Base-by-base conservation (phyloP, 2,888 invertebrate species). In the Harpalus rufipes region DNA sequence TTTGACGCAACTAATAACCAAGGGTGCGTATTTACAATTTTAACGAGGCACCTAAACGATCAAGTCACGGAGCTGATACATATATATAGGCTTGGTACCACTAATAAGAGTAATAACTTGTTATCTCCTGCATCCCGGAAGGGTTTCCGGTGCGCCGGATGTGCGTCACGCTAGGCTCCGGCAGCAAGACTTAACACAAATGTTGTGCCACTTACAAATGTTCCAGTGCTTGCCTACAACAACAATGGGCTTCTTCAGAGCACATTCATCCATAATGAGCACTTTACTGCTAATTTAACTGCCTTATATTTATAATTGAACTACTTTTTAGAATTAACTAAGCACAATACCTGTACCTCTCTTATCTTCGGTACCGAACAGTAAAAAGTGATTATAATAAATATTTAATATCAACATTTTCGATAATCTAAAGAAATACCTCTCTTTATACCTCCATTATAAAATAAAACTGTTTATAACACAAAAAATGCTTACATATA, bases 61-160 rank as follows among this genome's bases (percentile, higher is more conserved):
- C 81, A 81, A 44, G 81, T 81, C 81, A 81, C 81, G 81, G 32
- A 58, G 16, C 63, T 80, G 80, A 80, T 44, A 44, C 44, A 80
- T 80, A 80, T 80, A 80, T 63, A 80, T 80, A 63, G 39, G 8
- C 25, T 59, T 16, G 68, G 74, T 59, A 39, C 74, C 74, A 21
- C 59, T 83, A 83, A 83, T 83, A 78, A 84, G 76, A 84, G 84
- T 78, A 84, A 76, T 83, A 78, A 84, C 76, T 78, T 78, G 76
- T 84, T 78, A 84, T 84, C 84, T 78, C 44, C 44, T 84, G 72
- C 74, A 68, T 84, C 76, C 76, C 44, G 61, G 44, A 63, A 63
- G 84, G 76, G 63, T 78, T 84, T 84, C 76, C 76, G 84, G 76
- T 21, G 58, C n/a, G 72, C 83, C 59, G 84, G 76, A 84, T 76